phyloP scores from a whole-genome alignment of 1,140 invertebrate genomes.

The Oedothorax gibbosus region DNA sequence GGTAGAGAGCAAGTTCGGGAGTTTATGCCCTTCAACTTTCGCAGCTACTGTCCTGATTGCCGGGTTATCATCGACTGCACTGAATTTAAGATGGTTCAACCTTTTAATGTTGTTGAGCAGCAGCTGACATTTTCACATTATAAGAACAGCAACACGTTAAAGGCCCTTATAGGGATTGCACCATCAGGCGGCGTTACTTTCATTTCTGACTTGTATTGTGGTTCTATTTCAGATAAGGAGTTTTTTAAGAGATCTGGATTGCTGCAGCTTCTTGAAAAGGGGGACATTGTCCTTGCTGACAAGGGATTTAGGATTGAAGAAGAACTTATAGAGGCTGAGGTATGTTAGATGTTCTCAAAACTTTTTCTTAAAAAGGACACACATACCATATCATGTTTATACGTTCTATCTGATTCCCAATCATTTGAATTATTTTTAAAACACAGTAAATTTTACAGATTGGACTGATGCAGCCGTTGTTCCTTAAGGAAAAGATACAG shows the following conservation, averaged over 20 bases:
- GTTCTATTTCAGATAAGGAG: constrained; percentile 10
- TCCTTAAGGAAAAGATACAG: no score
- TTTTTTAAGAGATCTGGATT: background rate
- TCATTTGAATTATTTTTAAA: no score
- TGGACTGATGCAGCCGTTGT: no score
- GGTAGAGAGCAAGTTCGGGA: no score
- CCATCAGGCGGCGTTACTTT: constrained; percentile 1
- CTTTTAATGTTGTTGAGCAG: background rate
- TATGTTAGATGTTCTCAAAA: no score
- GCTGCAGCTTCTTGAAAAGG: background rate
- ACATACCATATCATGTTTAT: no score
- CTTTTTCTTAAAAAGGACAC: no score
- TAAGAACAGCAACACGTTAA: constrained; percentile 11
- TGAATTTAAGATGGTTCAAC: background rate
- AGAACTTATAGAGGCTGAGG: background rate
- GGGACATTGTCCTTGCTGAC: no score
- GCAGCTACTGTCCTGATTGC: background rate
- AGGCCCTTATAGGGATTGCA: constrained; percentile 1
- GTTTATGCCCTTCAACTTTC: background rate
- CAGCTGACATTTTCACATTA: constrained; percentile 6
- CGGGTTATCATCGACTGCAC: constrained; percentile 12
- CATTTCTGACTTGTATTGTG: constrained; percentile 3
- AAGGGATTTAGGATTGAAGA: constrained; percentile 23
- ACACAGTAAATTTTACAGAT: no score
- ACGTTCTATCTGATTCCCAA: no score